Base-by-base conservation (phyloP, 2,888 invertebrate species). In the Diarsia dahlii region DNA sequence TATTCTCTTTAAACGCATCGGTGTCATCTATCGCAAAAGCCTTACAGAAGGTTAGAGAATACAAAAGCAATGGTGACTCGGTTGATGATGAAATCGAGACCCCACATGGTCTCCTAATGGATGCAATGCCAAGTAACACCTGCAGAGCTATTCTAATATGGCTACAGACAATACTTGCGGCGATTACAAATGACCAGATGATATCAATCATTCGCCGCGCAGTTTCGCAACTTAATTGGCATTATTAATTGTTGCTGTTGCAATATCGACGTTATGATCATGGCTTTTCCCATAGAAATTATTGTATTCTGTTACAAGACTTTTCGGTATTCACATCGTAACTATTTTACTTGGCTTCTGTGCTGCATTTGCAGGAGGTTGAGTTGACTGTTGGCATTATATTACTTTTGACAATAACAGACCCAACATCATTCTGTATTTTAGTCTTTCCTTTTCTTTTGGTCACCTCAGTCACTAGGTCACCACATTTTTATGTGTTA, bases 191-290 rank as follows among this genome's bases (percentile, higher is more conserved):
- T 79, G 78, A 84, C 73, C 80, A 74, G 75, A 73, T 83, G 82
- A 80, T 86, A 88, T 87, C 89, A 82, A 88, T 89, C 85, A 83
- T 84, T 80, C 82, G 48, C 73, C 72, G 65, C 80, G 70, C 60
- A 73, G 82, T 89, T 88, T 90, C 85, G 87, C 88, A 90, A 90
- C 71, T 84, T 85, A 87, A 87, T 91, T 87, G 87, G 82, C 77
- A 83, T 87, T 84, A 78, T 85, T 85, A 84, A 84, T 90, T 87
- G 83, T 81, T 85, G 75, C 66, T 80, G 74, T 88, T 90, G 87
- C 88, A 85, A 87, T 86, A 85, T n/a, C 67, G 56, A 84, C 71
- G 64, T 34, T 81, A 87, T 72, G 74, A 81, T 80, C 84, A 84
- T 82, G 80, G 84, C 52, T 77, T 66, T 81, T 81, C 76, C 71